Percentiles rank a stretch among this genome's conserved stretches.
phyloP scores from a whole-genome alignment of 2,113 vertebrate genomes.

The Phyllopteryx taeniolatus region DNA sequence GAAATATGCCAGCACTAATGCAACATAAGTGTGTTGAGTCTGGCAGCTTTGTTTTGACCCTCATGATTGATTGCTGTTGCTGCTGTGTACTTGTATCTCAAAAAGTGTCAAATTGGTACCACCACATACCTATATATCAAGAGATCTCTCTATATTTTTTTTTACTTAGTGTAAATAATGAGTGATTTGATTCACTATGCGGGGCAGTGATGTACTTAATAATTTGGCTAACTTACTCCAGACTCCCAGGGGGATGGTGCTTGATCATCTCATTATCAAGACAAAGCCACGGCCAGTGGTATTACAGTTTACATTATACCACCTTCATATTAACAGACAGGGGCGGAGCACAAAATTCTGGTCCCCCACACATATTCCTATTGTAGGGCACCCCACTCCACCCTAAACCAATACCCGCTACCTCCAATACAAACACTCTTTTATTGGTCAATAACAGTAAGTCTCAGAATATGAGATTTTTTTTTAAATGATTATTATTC shows the following conservation, averaged over 20 bases:
- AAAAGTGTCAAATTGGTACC: neutral
- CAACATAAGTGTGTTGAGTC: neutral
- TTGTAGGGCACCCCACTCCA: too few relatives aligned
- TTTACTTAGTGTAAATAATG: too few relatives aligned
- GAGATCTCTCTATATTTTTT: neutral
- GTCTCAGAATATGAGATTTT: too few relatives aligned
- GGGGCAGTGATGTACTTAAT: constrained; percentile 5
- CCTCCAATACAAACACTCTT: too few relatives aligned
- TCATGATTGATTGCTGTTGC: constrained; percentile 1
- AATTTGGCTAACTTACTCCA: neutral
- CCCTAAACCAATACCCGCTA: too few relatives aligned
- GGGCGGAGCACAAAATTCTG: too few relatives aligned
- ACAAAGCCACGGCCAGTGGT: constrained; percentile 48
- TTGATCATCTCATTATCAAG: constrained; percentile 45
- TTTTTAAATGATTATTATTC: too few relatives aligned
- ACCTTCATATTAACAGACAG: too few relatives aligned
- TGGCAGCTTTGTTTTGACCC: constrained; percentile 24
- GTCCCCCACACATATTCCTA: too few relatives aligned
- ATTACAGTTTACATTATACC: constrained; percentile 25
- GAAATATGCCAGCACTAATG: constrained; percentile 30
- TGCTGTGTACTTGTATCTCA: neutral
- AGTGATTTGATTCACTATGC: constrained; percentile 5
- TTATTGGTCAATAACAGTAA: too few relatives aligned
- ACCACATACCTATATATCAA: neutral
- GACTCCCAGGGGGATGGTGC: too few relatives aligned